phyloP scores from a whole-genome alignment of 2,113 vertebrate genomes.

The Neoarius graeffei region DNA sequence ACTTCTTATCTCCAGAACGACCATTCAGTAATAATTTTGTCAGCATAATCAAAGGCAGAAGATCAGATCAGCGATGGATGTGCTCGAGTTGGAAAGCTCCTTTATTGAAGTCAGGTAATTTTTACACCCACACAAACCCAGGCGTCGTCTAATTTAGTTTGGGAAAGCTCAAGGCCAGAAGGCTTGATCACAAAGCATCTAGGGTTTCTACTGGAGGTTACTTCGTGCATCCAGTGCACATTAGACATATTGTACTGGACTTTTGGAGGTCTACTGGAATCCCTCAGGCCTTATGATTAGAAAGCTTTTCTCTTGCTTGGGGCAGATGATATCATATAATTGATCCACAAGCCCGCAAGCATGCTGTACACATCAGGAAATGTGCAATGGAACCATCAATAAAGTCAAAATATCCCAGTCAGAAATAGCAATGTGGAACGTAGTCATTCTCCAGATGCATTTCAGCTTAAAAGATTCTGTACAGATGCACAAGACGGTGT shows the following conservation, averaged over 20 bases:
- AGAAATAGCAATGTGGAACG: background rate
- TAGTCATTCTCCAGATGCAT: background rate
- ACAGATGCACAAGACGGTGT: background rate
- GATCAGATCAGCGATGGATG: constrained; percentile 47
- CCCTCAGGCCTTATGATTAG: background rate
- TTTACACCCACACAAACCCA: constrained; percentile 37
- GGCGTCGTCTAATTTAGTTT: constrained; percentile 29
- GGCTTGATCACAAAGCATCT: constrained; percentile 24
- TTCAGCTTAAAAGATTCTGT: background rate
- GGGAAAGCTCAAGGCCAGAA: constrained; percentile 12
- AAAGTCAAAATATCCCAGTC: constrained; percentile 8
- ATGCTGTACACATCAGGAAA: constrained; percentile 4
- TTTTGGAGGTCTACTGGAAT: constrained; percentile 12
- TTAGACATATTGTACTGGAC: constrained; percentile 32
- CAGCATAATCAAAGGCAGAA: constrained; percentile 47
- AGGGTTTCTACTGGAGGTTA: constrained; percentile 1
- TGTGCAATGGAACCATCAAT: background rate
- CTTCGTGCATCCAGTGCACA: constrained; percentile 3
- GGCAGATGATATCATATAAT: constrained; percentile 3
- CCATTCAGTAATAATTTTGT: constrained; percentile 36
- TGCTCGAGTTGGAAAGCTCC: constrained; percentile 13
- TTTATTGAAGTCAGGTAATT: constrained; percentile 47
- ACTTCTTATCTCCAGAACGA: constrained; percentile 14
- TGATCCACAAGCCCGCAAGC: background rate
- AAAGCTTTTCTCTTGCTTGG: background rate